These are phyloP conservation scores for Eurytoma californica DNA, from an alignment of 2,888 invertebrate species.

Conservation along the genomic window DNA sequence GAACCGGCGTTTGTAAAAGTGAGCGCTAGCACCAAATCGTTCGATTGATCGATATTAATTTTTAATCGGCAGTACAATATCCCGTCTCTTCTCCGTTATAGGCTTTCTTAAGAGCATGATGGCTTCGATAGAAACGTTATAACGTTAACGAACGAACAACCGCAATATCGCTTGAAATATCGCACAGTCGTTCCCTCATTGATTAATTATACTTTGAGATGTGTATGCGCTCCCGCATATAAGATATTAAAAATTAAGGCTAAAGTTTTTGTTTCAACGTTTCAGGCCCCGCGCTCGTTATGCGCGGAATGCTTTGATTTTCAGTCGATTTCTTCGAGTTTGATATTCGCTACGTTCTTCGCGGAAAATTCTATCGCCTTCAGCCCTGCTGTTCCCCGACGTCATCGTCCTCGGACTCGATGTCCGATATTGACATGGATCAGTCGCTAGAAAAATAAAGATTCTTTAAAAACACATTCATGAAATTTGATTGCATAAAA, in stretches of 20 bases:
- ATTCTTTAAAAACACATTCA: not conserved
- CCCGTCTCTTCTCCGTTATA: slow-evolving; percentile 47
- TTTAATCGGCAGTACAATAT: slow-evolving; percentile 48
- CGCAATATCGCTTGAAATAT: slow-evolving; percentile 25
- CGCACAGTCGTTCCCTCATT: slow-evolving; percentile 16
- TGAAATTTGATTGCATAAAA: not conserved
- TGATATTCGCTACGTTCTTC: slow-evolving; percentile 35
- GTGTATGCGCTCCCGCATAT: slow-evolving; percentile 47
- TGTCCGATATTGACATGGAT: slow-evolving; percentile 68
- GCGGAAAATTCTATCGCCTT: slow-evolving; percentile 39
- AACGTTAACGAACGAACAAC: slow-evolving; percentile 43
- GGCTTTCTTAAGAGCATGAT: slow-evolving; percentile 46
- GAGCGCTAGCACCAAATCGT: slow-evolving; percentile 55
- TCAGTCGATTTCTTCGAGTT: slow-evolving; percentile 56
- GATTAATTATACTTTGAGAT: slow-evolving; percentile 48
- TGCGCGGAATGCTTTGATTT: slow-evolving; percentile 51
- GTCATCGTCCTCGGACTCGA: slow-evolving; percentile 65
- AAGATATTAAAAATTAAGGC: slow-evolving; percentile 52
- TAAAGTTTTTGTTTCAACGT: slow-evolving; percentile 48
- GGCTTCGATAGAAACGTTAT: slow-evolving; percentile 55
- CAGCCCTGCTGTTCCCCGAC: slow-evolving; percentile 57
- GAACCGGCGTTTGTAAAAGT: not conserved
- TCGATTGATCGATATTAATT: slow-evolving; percentile 30
- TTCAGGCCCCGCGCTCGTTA: slow-evolving; percentile 39
- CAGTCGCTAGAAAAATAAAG: slow-evolving; percentile 66